These are phyloP conservation scores for Melanotaenia trifasciata DNA, from an alignment of 2,797 vertebrate genomes.

Conservation along the genomic window DNA sequence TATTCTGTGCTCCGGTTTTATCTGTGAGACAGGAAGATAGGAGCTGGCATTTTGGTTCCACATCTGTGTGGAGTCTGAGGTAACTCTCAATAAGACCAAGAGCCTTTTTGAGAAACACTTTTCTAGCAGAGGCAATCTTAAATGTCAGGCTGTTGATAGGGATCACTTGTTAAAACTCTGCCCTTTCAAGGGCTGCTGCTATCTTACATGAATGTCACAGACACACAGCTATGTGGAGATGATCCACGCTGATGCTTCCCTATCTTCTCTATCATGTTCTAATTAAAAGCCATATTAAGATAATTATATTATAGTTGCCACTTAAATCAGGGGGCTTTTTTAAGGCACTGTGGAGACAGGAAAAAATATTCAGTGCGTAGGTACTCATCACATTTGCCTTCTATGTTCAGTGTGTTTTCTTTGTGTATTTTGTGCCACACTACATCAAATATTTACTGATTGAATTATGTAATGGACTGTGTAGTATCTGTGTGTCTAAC, in stretches of 20 bases:
- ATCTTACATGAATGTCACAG: constrained; percentile 32
- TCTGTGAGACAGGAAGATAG: constrained; percentile 45
- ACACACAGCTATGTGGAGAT: constrained; percentile 22
- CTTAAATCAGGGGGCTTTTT: constrained; percentile 32
- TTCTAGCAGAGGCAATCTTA: constrained; percentile 19
- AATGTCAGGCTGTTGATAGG: constrained; percentile 63
- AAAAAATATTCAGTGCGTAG: constrained; percentile 41
- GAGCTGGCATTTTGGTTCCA: constrained; percentile 57
- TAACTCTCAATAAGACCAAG: constrained; percentile 38
- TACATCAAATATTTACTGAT: constrained; percentile 39
- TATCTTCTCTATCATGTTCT: constrained; percentile 2
- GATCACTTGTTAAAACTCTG: constrained; percentile 46
- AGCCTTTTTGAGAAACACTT: constrained; percentile 45
- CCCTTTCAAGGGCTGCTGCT: constrained; percentile 41
- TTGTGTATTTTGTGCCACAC: constrained; percentile 44
- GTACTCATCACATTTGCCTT: constrained; percentile 29
- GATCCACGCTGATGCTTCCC: constrained; percentile 4
- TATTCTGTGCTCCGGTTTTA: constrained; percentile 37
- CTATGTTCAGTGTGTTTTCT: constrained; percentile 41
- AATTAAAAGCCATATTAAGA: constrained; percentile 30
- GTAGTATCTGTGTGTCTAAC: constrained; percentile 71
- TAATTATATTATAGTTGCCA: constrained; percentile 18
- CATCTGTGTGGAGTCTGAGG: constrained; percentile 42
- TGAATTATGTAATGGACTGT: constrained; percentile 41
- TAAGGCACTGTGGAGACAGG: constrained; percentile 36